These are phyloP conservation scores for Noctuana brunneofusca DNA, from an alignment of 2,888 invertebrate genomes.

Conservation along the genomic window DNA sequence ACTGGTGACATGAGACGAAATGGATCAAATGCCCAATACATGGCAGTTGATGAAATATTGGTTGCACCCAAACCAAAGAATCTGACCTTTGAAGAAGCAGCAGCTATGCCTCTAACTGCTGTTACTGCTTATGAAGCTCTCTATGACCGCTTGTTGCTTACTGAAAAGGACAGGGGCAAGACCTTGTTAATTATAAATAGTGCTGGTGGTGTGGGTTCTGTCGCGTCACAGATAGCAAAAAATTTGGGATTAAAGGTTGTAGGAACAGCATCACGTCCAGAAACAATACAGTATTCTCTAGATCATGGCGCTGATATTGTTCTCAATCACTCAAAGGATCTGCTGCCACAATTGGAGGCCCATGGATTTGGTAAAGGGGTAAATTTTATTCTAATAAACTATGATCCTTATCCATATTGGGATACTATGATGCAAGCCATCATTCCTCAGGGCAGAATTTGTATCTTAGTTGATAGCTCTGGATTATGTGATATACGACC, in stretches of 20 bases:
- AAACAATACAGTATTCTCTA: slow-evolving; percentile 57
- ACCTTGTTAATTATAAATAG: slow-evolving; percentile 69
- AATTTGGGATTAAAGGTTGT: slow-evolving; percentile 67
- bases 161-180: slow-evolving; percentile 67
- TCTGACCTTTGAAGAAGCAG: slow-evolving; percentile 69
- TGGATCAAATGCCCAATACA: slow-evolving; percentile 70
- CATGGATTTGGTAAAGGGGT: slow-evolving; percentile 63
- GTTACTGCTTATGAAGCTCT: slow-evolving; percentile 68
- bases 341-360: slow-evolving; percentile 59
- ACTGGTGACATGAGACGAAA: slow-evolving; percentile 61
- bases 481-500: slow-evolving; percentile 58
- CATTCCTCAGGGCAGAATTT: slow-evolving; percentile 71
- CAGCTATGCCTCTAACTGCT: slow-evolving; percentile 69
- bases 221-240: slow-evolving; percentile 67
- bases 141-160: slow-evolving; percentile 61
- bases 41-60: slow-evolving; percentile 61
- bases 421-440: slow-evolving; percentile 62
- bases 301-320: slow-evolving; percentile 63
- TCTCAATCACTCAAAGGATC: slow-evolving; percentile 62
- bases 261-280: slow-evolving; percentile 68
- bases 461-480: slow-evolving; percentile 68
- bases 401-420: slow-evolving; percentile 74
- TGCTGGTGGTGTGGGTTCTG: slow-evolving; percentile 71
- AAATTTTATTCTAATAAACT: slow-evolving; percentile 68
- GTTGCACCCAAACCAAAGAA: slow-evolving; percentile 66